Percentiles rank a stretch among this genome's conserved stretches.
phyloP scores from a whole-genome alignment of 2,113 vertebrate genomes.

The Festucalex cinctus region DNA sequence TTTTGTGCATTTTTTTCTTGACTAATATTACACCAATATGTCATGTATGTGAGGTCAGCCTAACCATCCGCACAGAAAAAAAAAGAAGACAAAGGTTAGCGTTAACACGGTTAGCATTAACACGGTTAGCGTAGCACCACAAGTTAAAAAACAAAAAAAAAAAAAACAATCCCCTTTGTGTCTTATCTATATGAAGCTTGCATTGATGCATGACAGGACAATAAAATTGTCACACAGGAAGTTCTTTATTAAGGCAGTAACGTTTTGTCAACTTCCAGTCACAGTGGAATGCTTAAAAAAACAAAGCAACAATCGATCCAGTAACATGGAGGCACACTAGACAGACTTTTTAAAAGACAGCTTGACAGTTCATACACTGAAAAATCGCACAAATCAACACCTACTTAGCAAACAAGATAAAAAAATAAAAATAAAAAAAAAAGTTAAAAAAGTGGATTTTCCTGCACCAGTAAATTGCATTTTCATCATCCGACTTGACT shows the following conservation, averaged over 20 bases:
- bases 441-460: not conserved
- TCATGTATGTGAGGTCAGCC: not conserved
- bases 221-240: not conserved
- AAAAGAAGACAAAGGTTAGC: not conserved
- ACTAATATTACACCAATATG: constrained; percentile 8
- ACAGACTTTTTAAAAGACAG: not conserved
- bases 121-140: constrained; percentile 29
- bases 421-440: not conserved
- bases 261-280: not conserved
- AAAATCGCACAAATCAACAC: not conserved
- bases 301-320: not conserved
- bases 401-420: not conserved
- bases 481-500: not conserved
- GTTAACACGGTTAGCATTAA: constrained; percentile 46
- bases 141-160: not conserved
- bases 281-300: not conserved
- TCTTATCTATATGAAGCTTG: not conserved
- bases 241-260: constrained; percentile 3
- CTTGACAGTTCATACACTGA: not conserved
- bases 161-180: not conserved
- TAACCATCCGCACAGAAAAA: not conserved
- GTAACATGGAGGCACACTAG: not conserved
- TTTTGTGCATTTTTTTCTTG: too few species aligned
- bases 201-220: not conserved
- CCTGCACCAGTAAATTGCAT: not conserved